phyloP scores from a whole-genome alignment of 1,140 invertebrate genomes.

The Nautilus pompilius region DNA sequence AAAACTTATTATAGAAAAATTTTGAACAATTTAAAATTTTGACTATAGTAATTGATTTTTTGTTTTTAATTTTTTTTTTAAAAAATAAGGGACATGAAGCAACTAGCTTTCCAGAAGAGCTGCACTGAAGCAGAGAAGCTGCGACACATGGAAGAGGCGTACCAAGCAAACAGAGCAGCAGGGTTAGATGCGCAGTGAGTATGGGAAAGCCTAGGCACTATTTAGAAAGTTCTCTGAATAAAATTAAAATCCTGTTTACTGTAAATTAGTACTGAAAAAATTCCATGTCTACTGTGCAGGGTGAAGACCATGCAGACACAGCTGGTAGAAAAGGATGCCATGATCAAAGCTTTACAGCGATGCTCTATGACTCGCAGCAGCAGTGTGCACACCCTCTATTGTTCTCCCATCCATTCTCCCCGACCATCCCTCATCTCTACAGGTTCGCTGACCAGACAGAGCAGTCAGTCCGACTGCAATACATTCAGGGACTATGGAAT shows the following conservation, averaged over 20 bases:
- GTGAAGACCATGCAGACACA: conserved; percentile 85
- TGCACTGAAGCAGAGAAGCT: conserved; percentile 84
- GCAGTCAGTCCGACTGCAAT: conserved; percentile 7
- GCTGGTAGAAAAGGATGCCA: conserved; percentile 81
- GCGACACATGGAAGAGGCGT: conserved; percentile 75
- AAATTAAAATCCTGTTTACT: neutral
- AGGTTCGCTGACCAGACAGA: conserved; percentile 18
- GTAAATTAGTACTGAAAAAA: neutral
- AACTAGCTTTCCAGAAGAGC: conserved; percentile 79
- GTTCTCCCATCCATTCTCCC: conserved; percentile 38
- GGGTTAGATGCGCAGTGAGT: conserved; percentile 75
- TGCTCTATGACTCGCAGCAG: conserved; percentile 24
- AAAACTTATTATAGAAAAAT: no score
- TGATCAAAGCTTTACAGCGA: conserved; percentile 81
- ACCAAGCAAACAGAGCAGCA: conserved; percentile 72
- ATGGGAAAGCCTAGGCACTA: no score
- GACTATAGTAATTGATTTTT: no score
- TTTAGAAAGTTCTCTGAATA: neutral
- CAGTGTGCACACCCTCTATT: conserved; percentile 34
- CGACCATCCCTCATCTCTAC: conserved; percentile 31
- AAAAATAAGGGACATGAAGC: conserved; percentile 72
- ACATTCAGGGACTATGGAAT: conserved; percentile 21
- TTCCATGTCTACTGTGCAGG: conserved; percentile 55
- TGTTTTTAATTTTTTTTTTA: conserved; percentile 8
- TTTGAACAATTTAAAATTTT: no score